Evolutionary conservation across 2,797 vertebrate species (phyloP), one percentile per base, ranked within the genome.

Genomic region (Sandelia bainsii): DNA sequence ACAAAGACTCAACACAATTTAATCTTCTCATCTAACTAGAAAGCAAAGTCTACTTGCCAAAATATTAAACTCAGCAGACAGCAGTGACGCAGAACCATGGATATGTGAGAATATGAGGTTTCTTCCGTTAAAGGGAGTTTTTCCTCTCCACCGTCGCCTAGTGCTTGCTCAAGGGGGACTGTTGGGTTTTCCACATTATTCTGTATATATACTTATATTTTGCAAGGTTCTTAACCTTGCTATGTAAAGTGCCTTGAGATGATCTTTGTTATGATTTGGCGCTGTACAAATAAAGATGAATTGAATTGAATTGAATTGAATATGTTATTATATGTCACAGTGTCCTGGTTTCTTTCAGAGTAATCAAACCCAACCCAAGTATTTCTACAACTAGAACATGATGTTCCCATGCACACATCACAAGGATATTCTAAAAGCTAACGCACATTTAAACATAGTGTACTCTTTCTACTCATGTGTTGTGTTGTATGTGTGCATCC

Each of bases 331-430:
- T 34, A 48, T 61, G 22, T 67, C 48, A 66, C 34, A 42, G 42
- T 45, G 29, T 64, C 49, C 48, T 39, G 54, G 48, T 57, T 69
- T 69, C 39, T 27, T 16, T 64, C 34, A 22, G 13, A 44, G 29
- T 45, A 56, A 69, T 75, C 67, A 22, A 54, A 56, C 25, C 4
- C 16, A 56, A 42, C 16, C 14, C n/a, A 29, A 51, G 29, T 37
- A 13, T 67, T 32, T 58, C 29, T 70, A 9, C 37, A 67, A 37
- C 52, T 23, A 51, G 39, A 50, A 69, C 39, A 62, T 57, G 11
- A 63, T 61, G 29, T 61, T 63, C 62, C 58, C 9, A 42, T 19
- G 14, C 50, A 62, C 58, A 53, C 67, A 58, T 42, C n/a, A 50
- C 29, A 29, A 22, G n/a, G 23, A 25, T 14, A 6, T n/a, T 19